Conservation (phyloP, 2,888 invertebrate genomes). For the Drosophila buzzatii region DNA sequence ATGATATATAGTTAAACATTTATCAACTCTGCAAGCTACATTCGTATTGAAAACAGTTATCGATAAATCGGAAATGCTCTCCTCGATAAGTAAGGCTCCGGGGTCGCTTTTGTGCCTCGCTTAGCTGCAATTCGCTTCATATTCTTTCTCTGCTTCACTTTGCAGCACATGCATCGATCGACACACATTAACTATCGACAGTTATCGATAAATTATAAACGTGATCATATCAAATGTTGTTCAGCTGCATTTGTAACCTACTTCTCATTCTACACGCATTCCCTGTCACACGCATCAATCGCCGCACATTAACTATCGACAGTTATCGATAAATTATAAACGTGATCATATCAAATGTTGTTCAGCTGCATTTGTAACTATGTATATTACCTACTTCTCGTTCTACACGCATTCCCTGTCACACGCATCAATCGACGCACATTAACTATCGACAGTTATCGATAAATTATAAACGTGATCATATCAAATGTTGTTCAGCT, state of each 20-base stretch:
- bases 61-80: background rate
- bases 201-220: background rate
- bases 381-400: no score
- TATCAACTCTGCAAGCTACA: background rate
- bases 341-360: background rate
- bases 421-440: background rate
- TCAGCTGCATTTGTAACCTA: no score
- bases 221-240: background rate
- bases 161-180: background rate
- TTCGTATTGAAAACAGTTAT: background rate
- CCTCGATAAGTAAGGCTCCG: no score
- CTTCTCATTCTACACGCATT: background rate
- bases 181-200: background rate
- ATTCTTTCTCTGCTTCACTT: background rate
- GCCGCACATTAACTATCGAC: background rate
- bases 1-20: background rate
- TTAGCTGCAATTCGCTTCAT: background rate
- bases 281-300: background rate
- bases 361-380: background rate
- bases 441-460: background rate
- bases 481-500: background rate
- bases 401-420: background rate
- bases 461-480: background rate
- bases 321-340: background rate
- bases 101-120: background rate